Evolutionary conservation across 1,140 invertebrate species (phyloP).

Genomic region (Babylonia areolata): DNA sequence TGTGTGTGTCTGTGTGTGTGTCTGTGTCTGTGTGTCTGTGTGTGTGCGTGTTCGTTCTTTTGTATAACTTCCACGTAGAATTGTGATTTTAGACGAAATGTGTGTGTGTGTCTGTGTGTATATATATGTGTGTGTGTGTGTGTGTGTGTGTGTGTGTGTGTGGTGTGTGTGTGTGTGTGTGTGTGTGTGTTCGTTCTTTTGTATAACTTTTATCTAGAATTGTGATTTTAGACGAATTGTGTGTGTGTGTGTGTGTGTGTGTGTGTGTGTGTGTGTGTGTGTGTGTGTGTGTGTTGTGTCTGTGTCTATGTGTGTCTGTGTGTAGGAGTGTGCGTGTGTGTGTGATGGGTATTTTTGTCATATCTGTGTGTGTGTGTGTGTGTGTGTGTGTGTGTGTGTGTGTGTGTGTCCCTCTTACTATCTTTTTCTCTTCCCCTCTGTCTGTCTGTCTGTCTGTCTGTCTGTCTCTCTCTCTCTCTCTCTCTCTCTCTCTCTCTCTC

Average conservation of each 20-base stretch:
- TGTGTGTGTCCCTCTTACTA: background rate
- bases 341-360: background rate
- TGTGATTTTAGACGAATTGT: no score
- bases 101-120: no score
- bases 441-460: background rate
- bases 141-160: no score
- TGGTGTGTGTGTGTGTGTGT: no score
- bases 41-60: no score
- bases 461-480: constrained; percentile 4
- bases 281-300: background rate
- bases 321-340: background rate
- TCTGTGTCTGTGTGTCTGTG: no score
- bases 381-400: constrained; percentile 24
- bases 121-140: no score
- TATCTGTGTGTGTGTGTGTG: background rate
- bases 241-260: background rate
- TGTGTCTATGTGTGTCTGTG: constrained; percentile 9
- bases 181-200: no score
- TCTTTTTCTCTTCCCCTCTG: background rate
- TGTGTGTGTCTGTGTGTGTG: no score
- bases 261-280: background rate
- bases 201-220: no score
- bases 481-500: constrained; percentile 10
- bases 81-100: no score
- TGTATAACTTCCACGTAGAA: no score